Evolutionary conservation across 35 echinoderm and acorn worm species (phyloP).

Genomic region (Ophiothrix spiculata): DNA sequence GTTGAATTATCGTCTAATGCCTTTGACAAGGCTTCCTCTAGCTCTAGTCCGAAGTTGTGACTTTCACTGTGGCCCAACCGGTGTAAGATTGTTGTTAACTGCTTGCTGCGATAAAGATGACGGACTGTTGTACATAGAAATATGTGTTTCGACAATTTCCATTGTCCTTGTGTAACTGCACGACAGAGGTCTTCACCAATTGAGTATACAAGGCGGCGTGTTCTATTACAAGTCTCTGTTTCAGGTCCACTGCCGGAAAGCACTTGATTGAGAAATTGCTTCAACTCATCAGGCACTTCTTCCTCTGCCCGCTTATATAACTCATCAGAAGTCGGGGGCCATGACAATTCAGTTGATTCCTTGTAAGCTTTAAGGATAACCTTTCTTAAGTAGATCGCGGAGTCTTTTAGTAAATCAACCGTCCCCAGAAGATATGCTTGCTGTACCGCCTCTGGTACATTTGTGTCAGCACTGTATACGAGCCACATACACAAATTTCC

Average conservation of each 20-base stretch:
- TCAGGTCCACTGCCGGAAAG: background rate
- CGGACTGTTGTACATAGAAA: conserved; percentile 36
- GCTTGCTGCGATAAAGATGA: conserved; percentile 40
- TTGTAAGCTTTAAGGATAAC: background rate
- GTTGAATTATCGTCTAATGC: conserved; percentile 29
- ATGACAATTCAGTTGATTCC: background rate
- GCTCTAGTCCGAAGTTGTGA: conserved; percentile 36
- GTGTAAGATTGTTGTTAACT: conserved; percentile 33
- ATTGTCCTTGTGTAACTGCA: conserved; percentile 17
- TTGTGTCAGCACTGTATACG: background rate
- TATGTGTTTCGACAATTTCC: conserved; percentile 42
- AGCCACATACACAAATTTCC: background rate
- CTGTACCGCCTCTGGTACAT: background rate
- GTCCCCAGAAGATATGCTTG: background rate
- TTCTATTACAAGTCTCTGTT: background rate
- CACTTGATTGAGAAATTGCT: conserved; percentile 7
- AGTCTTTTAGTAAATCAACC: background rate
- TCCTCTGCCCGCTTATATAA: conserved; percentile 7
- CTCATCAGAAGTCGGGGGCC: conserved; percentile 4
- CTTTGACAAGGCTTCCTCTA: conserved; percentile 19
- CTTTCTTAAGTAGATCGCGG: background rate
- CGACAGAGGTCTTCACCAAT: conserved; percentile 43
- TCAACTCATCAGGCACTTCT: conserved; percentile 27
- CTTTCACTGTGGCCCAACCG: conserved; percentile 45
- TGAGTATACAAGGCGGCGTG: conserved; percentile 7